Evolutionary conservation across 2,797 vertebrate genomes (phyloP), one percentile per base, ranked within the genome.

Genomic region (Phrynocephalus forsythii): DNA sequence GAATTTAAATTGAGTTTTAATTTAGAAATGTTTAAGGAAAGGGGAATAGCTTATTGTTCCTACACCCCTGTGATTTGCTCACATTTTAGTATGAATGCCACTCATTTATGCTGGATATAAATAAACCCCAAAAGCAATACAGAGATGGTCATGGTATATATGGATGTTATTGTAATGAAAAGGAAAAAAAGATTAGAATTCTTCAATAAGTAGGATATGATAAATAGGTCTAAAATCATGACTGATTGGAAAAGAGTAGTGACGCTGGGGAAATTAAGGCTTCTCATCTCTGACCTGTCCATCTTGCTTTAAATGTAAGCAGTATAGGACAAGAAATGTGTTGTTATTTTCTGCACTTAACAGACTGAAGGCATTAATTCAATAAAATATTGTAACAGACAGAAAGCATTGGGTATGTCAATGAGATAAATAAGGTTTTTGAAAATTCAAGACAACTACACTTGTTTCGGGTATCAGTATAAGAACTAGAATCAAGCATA

Each of bases 251-350:
- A 77, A 78, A 24, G 76, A 69, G 16, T 72, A 52, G 56, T 63
- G 15, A 79, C 48, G 52, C 6, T 79, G 9, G 68, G 48, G 60
- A 77, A 52, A 82, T 33, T 66, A 82, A 75, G 20, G 38, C 50
- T 63, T 83, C 33, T 86, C 73, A 77, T 16, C 24, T 76, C n/a
- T 77, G n/a, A 48, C 48, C 81, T 83, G 63, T 82, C 86, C 63
- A 68, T 82, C 66, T 82, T 82, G 52, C 80, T 77, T 82, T 67
- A 8, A 38, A 11, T 75, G 8, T 33, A 75, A 22, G 15, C 13
- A 76, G 38, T 52, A 26, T 76, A 69, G 60, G 30, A 71, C 78
- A 86, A 85, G 26, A 60, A 68, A 7, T 76, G 38, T 50, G 60
- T 76, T 71, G 67, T 22, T 67, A 15, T 28, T 20, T 82, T 76